phyloP scores from a whole-genome alignment of 2,888 invertebrate species.

The Hedya salicella region DNA sequence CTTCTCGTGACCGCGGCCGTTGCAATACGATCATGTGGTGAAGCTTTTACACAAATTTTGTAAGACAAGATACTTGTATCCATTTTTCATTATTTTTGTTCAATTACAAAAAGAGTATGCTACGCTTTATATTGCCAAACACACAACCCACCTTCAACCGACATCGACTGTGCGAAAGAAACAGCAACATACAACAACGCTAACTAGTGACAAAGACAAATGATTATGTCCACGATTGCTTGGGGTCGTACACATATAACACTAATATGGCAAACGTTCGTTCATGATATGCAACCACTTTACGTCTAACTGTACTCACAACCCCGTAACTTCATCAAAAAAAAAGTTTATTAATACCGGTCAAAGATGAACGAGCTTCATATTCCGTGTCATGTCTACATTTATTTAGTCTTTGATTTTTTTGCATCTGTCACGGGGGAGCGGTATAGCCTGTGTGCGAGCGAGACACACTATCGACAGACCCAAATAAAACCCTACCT shows the following conservation, averaged over 20 bases:
- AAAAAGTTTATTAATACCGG: background rate
- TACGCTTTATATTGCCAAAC: constrained; percentile 17
- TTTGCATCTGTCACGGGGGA: constrained; percentile 29
- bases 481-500: constrained; percentile 62
- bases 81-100: too few species aligned
- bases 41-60: too few species aligned
- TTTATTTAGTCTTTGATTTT: constrained; percentile 12
- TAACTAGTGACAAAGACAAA: constrained; percentile 66
- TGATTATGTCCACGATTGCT: constrained; percentile 79
- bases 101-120: too few species aligned
- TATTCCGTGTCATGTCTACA: too few species aligned
- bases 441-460: constrained; percentile 51
- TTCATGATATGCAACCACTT: constrained; percentile 69
- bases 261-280: constrained; percentile 81
- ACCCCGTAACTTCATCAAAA: constrained; percentile 20
- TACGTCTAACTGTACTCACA: constrained; percentile 29
- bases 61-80: too few species aligned
- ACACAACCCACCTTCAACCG: constrained; percentile 37
- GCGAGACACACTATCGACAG: constrained; percentile 55
- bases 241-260: constrained; percentile 65
- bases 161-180: constrained; percentile 48
- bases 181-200: constrained; percentile 61
- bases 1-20: background rate
- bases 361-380: background rate
- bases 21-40: background rate